A percentile compares a stretch with the other conserved stretches of the same genome.
Evolutionary conservation across 2,113 vertebrate genomes (phyloP).

Genomic region (Telmatochromis brichardi): DNA sequence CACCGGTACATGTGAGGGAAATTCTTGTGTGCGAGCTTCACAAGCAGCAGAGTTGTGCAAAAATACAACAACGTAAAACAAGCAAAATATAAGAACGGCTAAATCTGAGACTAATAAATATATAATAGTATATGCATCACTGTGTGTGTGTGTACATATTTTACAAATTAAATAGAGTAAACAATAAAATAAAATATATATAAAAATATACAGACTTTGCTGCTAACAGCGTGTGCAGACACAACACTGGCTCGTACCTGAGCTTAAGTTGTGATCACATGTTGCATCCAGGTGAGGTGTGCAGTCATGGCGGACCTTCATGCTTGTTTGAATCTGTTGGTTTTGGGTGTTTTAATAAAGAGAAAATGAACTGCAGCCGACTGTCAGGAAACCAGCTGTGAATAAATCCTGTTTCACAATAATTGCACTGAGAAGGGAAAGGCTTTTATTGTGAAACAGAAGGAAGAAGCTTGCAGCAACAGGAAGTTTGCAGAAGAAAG

Average conservation of each 20-base stretch:
- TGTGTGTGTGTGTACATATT: not conserved
- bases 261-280: not conserved
- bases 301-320: not conserved
- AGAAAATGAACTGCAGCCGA: not conserved
- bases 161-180: not conserved
- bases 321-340: not conserved
- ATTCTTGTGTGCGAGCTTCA: rapidly evolving
- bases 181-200: not conserved
- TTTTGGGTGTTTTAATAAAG: not conserved
- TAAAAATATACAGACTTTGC: not conserved
- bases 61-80: not conserved
- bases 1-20: too few relatives aligned
- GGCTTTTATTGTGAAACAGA: slow-evolving; percentile 22
- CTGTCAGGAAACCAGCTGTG: not conserved
- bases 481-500: not conserved
- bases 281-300: not conserved
- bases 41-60: too few relatives aligned
- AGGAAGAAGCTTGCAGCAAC: not conserved
- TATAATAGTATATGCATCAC: not conserved
- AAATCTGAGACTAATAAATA: not conserved
- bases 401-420: not conserved
- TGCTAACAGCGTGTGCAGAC: not conserved
- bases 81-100: not conserved
- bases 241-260: not conserved
- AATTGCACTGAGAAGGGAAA: not conserved